Percentiles rank a stretch among this genome's conserved stretches.
phyloP scores from a whole-genome alignment of 1,140 invertebrate genomes.

The Drosophila bifasciata region DNA sequence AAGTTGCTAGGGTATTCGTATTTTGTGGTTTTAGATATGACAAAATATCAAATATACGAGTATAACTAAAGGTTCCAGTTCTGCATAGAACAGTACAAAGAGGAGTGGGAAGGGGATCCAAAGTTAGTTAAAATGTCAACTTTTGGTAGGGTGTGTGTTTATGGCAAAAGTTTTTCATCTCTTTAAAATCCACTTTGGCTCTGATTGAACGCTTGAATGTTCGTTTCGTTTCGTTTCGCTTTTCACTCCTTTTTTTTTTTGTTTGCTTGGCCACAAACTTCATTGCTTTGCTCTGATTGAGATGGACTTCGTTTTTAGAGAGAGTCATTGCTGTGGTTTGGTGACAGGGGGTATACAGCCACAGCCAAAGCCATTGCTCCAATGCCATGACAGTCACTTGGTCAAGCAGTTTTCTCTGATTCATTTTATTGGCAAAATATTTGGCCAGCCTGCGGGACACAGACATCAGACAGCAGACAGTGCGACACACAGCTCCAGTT shows the following conservation, averaged over 20 bases:
- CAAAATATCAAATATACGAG: slow-evolving; percentile 64
- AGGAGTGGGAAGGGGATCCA: background rate
- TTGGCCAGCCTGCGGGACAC: slow-evolving; percentile 15
- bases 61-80: slow-evolving; percentile 7
- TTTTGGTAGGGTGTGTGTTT: slow-evolving; percentile 48
- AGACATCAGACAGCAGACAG: no score
- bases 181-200: slow-evolving; percentile 72
- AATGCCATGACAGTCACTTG: slow-evolving; percentile 42
- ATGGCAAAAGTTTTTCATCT: slow-evolving; percentile 69
- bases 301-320: slow-evolving; percentile 33
- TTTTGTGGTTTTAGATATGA: slow-evolving; percentile 76
- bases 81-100: background rate
- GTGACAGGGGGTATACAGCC: no score
- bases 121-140: slow-evolving; percentile 79
- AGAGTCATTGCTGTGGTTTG: slow-evolving; percentile 11
- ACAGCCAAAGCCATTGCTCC: slow-evolving; percentile 1
- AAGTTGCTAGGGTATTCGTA: slow-evolving; percentile 52
- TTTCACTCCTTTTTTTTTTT: background rate
- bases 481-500: background rate
- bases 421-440: slow-evolving; percentile 32
- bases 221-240: slow-evolving; percentile 11
- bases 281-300: slow-evolving; percentile 44
- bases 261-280: slow-evolving; percentile 53
- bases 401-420: slow-evolving; percentile 28
- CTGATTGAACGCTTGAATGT: slow-evolving; percentile 57